Percentiles rank a stretch among this genome's conserved stretches.
phyloP scores from a whole-genome alignment of 2,113 vertebrate species.

The Tupaia chinensis region DNA sequence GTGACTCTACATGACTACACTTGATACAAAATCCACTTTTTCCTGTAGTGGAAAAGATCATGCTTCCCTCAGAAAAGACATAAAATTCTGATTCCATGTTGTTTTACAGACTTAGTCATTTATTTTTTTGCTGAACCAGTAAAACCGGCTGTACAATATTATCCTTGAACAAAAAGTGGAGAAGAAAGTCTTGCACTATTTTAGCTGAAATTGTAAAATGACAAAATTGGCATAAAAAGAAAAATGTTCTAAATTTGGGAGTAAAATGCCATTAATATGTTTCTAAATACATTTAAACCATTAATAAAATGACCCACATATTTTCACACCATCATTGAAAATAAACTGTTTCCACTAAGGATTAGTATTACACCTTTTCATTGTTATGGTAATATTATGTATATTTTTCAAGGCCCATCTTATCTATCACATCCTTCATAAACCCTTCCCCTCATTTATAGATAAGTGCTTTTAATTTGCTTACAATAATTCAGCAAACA shows the following conservation, averaged over 20 bases:
- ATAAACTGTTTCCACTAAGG: not conserved
- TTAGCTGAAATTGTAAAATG: not conserved
- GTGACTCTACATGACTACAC: not conserved
- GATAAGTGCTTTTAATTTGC: not conserved
- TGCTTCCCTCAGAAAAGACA: not conserved
- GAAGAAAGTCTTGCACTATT: not conserved
- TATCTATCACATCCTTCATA: not conserved
- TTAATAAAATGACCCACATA: not conserved
- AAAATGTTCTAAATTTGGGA: not conserved
- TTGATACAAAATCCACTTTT: not conserved
- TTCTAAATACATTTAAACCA: not conserved
- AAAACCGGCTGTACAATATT: not conserved
- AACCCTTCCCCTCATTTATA: not conserved
- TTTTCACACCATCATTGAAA: not conserved
- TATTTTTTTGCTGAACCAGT: conserved; percentile 32
- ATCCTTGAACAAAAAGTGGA: not conserved
- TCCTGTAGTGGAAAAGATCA: not conserved
- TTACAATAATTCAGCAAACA: not conserved
- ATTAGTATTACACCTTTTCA: not conserved
- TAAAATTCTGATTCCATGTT: not conserved
- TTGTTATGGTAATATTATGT: not conserved
- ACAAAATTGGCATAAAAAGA: not conserved
- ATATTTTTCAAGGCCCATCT: not conserved
- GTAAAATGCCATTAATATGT: not conserved
- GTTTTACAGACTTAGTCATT: conserved; percentile 22